phyloP scores from a whole-genome alignment of 2,113 vertebrate genomes.

The Austrofundulus limnaeus region DNA sequence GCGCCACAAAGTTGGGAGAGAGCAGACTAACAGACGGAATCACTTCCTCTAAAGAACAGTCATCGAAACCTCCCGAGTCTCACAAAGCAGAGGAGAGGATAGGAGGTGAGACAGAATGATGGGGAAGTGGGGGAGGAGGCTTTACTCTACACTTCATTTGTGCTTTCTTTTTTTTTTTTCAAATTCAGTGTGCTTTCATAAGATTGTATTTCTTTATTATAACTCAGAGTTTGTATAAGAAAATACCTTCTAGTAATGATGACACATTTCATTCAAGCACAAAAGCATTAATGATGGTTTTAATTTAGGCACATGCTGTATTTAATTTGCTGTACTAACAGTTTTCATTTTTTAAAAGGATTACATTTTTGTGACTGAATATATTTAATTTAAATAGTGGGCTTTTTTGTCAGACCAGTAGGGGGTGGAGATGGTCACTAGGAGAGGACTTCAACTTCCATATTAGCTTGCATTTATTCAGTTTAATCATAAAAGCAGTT shows the following conservation, averaged over 20 bases:
- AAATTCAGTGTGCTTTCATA: background rate
- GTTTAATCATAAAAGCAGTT: constrained; percentile 1
- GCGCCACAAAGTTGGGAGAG: constrained; percentile 72
- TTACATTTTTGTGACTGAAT: background rate
- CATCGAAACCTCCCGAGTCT: constrained; percentile 79
- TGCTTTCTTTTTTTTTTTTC: no score
- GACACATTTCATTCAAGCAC: background rate
- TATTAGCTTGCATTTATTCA: background rate
- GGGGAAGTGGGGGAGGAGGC: background rate
- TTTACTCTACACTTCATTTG: background rate
- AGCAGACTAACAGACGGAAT: constrained; percentile 73
- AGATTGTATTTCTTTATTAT: background rate
- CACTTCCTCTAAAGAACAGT: constrained; percentile 63
- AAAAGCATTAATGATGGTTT: background rate
- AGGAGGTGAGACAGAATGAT: constrained; percentile 76
- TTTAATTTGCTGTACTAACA: background rate
- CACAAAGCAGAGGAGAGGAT: constrained; percentile 87
- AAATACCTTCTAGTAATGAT: background rate
- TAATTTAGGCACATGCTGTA: background rate
- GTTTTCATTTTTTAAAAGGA: background rate
- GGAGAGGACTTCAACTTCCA: constrained; percentile 1
- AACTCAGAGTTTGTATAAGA: background rate
- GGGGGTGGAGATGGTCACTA: constrained; percentile 38
- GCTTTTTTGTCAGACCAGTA: constrained; percentile 41
- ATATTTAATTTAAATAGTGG: background rate